A percentile compares a stretch with the other conserved stretches of the same genome.
Evolutionary conservation across 2,888 invertebrate species (phyloP).

Genomic region (Drosophila borealis): DNA sequence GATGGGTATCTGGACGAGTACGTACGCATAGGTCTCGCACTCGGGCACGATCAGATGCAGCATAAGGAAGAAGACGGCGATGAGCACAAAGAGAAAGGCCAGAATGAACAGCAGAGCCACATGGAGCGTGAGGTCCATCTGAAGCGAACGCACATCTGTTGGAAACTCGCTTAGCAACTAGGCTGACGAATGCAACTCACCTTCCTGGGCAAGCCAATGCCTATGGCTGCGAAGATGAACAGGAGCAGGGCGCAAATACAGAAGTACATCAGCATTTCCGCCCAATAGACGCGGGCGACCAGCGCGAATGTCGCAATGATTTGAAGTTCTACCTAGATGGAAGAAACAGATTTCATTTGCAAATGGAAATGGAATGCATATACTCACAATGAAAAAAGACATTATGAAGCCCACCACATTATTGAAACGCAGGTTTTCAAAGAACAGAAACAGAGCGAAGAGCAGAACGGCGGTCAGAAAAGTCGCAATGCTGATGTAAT

Average conservation of each 20-base stretch:
- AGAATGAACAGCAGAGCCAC: slow-evolving; percentile 46
- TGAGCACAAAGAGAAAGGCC: slow-evolving; percentile 34
- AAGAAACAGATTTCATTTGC: not conserved
- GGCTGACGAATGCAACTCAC: slow-evolving; percentile 14
- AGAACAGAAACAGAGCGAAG: slow-evolving; percentile 36
- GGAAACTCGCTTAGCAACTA: not conserved
- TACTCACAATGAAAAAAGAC: slow-evolving; percentile 36
- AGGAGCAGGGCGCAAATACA: slow-evolving; percentile 20
- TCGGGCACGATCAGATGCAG: slow-evolving; percentile 10
- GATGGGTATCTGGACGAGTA: slow-evolving; percentile 23
- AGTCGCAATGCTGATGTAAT: slow-evolving; percentile 7
- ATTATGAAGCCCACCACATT: not conserved
- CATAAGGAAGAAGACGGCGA: slow-evolving; percentile 32
- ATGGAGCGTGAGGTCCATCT: slow-evolving; percentile 45
- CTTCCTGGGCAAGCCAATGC: slow-evolving; percentile 2
- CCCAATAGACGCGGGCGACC: slow-evolving; percentile 8
- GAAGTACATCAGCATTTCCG: slow-evolving; percentile 36
- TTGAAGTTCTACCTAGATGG: slow-evolving; percentile 52
- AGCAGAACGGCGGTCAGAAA: slow-evolving; percentile 34
- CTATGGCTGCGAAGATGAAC: slow-evolving; percentile 17
- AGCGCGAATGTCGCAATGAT: slow-evolving; percentile 33
- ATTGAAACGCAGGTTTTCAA: slow-evolving; percentile 18
- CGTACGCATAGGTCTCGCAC: not conserved
- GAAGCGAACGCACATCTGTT: not conserved
- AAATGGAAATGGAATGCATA: not conserved